Evolutionary conservation across 2,888 invertebrate genomes (phyloP).

Genomic region (Drosophila suboccidentalis): DNA sequence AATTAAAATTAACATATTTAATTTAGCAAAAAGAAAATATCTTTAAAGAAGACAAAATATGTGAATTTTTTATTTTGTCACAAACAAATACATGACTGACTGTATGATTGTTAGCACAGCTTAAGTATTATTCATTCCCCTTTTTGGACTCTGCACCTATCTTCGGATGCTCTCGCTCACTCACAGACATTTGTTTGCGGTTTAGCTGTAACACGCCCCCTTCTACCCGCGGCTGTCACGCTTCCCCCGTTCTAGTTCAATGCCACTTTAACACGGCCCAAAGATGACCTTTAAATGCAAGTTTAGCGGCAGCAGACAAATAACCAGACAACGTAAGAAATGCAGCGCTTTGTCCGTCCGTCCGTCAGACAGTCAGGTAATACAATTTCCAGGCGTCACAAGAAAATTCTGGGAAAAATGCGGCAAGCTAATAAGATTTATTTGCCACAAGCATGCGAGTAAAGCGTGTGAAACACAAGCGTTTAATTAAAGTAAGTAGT

Average conservation of each 20-base stretch:
- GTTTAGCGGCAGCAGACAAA: slow-evolving; percentile 43
- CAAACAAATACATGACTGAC: background rate
- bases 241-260: slow-evolving; percentile 51
- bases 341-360: background rate
- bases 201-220: slow-evolving; percentile 14
- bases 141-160: slow-evolving; percentile 10
- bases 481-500: slow-evolving; percentile 33
- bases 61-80: no score
- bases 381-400: slow-evolving; percentile 43
- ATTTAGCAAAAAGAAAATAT: no score
- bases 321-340: slow-evolving; percentile 14
- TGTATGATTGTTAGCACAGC: slow-evolving; percentile 8
- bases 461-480: slow-evolving; percentile 12
- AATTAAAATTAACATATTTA: background rate
- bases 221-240: background rate
- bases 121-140: slow-evolving; percentile 4
- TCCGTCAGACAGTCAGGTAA: slow-evolving; percentile 30
- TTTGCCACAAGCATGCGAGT: slow-evolving; percentile 4
- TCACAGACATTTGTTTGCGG: slow-evolving; percentile 19
- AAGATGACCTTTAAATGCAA: slow-evolving; percentile 76
- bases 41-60: no score
- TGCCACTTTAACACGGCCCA: slow-evolving; percentile 37
- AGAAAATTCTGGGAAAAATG: slow-evolving; percentile 41
- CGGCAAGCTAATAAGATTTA: slow-evolving; percentile 35
- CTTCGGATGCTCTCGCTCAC: slow-evolving; percentile 1